phyloP scores from a whole-genome alignment of 2,888 invertebrate genomes.

The Eutolmus rufibarbis region DNA sequence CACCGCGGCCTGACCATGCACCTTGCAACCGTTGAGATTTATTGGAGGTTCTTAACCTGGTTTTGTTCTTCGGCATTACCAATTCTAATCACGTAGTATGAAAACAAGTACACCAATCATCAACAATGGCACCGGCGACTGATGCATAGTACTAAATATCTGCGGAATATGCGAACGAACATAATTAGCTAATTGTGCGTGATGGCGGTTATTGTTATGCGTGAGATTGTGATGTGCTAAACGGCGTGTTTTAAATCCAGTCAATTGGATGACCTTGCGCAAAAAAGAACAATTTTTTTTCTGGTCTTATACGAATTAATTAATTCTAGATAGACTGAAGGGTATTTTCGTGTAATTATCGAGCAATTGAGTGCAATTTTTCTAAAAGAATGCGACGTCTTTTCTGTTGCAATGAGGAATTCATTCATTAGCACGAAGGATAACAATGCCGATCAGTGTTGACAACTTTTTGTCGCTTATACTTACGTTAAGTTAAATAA shows the following conservation, averaged over 20 bases:
- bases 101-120: constrained; percentile 30
- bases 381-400: not conserved
- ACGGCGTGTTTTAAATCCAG: not conserved
- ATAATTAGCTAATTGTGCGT: not conserved
- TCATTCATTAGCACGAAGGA: not conserved
- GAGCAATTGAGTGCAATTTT: not conserved
- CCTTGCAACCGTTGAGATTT: constrained; percentile 5
- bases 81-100: constrained; percentile 21
- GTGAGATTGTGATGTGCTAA: constrained; percentile 15
- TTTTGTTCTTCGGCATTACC: constrained; percentile 27
- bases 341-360: not conserved
- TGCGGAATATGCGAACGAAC: not conserved
- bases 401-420: not conserved
- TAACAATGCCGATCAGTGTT: not conserved
- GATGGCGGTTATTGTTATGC: not conserved
- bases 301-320: not conserved
- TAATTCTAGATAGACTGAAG: not conserved
- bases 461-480: not conserved
- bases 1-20: not conserved
- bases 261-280: not conserved
- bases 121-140: not conserved
- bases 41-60: constrained; percentile 7
- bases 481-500: too few relatives aligned
- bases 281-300: not conserved
- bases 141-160: not conserved